phyloP scores from a whole-genome alignment of 30 jellyfish, hydroid and myxozoan species.

The Aurelia aurita complex sp. Pacific region DNA sequence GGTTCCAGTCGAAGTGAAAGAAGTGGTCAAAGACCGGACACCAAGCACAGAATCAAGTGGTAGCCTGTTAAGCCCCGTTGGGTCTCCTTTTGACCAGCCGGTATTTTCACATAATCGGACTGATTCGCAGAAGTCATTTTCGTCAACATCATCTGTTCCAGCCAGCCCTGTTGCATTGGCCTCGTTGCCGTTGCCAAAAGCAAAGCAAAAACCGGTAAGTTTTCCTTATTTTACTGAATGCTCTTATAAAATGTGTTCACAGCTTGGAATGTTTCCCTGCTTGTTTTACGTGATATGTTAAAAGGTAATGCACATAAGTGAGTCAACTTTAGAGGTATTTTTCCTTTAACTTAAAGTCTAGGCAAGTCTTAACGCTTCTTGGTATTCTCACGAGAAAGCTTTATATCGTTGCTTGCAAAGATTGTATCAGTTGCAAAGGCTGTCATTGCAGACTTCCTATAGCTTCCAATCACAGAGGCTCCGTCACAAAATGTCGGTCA shows the following conservation, averaged over 20 bases:
- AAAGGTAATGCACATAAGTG: too few relatives aligned
- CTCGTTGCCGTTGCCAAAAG: constrained; percentile 39
- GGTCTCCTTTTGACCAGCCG: constrained; percentile 63
- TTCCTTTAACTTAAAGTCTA: too few relatives aligned
- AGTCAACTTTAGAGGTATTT: too few relatives aligned
- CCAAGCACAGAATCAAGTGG: constrained; percentile 52
- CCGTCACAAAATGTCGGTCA: too few relatives aligned
- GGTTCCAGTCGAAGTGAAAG: constrained; percentile 29
- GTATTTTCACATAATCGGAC: constrained; percentile 33
- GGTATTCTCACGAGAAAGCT: too few relatives aligned
- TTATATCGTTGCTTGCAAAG: too few relatives aligned
- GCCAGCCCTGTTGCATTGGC: constrained; percentile 43
- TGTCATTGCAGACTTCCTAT: too few relatives aligned
- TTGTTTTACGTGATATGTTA: too few relatives aligned
- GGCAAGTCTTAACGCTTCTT: too few relatives aligned
- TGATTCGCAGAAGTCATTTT: constrained; percentile 61
- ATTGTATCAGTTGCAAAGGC: too few relatives aligned
- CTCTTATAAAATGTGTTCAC: not conserved
- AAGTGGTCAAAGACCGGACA: constrained; percentile 44
- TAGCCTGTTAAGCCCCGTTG: constrained; percentile 44
- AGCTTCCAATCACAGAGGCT: too few relatives aligned
- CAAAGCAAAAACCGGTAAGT: constrained; percentile 71
- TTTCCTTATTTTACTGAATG: not conserved
- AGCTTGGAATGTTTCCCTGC: not conserved
- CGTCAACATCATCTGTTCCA: constrained; percentile 56